A percentile compares a stretch with the other conserved stretches of the same genome.
phyloP scores from a whole-genome alignment of 2,888 invertebrate species.

The Lacanobia wlatinum region DNA sequence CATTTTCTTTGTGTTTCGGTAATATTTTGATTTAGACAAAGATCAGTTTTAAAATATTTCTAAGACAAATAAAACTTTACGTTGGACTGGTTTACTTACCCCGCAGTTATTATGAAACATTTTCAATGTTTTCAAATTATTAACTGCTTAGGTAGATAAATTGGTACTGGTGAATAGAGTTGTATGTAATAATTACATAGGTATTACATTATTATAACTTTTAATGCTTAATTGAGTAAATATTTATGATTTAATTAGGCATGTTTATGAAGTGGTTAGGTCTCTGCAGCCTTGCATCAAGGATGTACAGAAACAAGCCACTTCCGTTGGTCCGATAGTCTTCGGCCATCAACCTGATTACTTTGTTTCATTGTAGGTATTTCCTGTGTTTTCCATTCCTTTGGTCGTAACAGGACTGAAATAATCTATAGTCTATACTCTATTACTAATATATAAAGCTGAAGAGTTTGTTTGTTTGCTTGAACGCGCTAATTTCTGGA shows the following conservation, averaged over 20 bases:
- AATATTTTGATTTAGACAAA: not conserved
- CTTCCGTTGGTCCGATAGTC: slow-evolving; percentile 43
- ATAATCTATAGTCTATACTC: no score
- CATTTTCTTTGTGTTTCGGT: slow-evolving; percentile 7
- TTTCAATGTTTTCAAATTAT: slow-evolving; percentile 17
- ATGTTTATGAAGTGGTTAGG: slow-evolving; percentile 21
- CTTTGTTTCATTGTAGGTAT: slow-evolving; percentile 37
- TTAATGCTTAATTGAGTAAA: not conserved
- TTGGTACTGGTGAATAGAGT: no score
- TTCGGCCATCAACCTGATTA: slow-evolving; percentile 28
- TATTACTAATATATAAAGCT: no score
- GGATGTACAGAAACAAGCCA: slow-evolving; percentile 49
- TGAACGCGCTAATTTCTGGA: no score
- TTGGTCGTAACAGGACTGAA: not conserved
- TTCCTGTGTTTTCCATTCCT: slow-evolving; percentile 9
- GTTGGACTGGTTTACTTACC: not conserved
- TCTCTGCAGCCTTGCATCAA: slow-evolving; percentile 51
- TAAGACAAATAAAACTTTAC: not conserved
- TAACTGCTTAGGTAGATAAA: not conserved
- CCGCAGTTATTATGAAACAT: not conserved
- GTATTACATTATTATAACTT: no score
- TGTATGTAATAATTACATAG: not conserved
- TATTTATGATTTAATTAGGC: slow-evolving; percentile 36
- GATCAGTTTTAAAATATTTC: no score
- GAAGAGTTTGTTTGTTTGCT: no score